Evolutionary conservation across 2,797 vertebrate species (phyloP).

Genomic region (Apogon talboti): DNA sequence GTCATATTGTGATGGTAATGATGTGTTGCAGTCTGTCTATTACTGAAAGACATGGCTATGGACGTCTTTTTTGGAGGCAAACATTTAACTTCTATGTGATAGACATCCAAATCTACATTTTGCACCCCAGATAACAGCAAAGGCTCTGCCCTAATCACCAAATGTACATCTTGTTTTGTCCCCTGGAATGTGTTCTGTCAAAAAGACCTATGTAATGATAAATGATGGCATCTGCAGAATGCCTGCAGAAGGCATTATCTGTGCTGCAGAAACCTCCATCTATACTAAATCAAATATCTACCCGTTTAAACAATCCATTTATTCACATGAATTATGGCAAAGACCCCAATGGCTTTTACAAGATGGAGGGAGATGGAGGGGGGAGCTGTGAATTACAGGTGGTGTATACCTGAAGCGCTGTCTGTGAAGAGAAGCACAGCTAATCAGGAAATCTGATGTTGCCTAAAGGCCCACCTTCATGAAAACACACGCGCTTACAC

Average conservation of each 20-base stretch:
- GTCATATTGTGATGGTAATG: neutral
- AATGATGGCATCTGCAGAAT: conserved; percentile 45
- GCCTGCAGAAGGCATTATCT: conserved; percentile 63
- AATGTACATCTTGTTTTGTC: conserved; percentile 61
- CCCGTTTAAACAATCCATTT: conserved; percentile 67
- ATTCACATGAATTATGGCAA: conserved; percentile 68
- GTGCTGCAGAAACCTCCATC: conserved; percentile 54
- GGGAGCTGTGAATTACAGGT: conserved; percentile 47
- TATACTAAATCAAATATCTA: conserved; percentile 69
- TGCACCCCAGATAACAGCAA: conserved; percentile 22
- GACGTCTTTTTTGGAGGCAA: conserved; percentile 1
- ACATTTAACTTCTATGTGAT: conserved; percentile 41
- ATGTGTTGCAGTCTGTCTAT: neutral
- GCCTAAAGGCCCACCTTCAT: conserved; percentile 53
- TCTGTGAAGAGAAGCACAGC: conserved; percentile 43
- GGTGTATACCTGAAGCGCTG: conserved; percentile 41
- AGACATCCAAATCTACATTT: conserved; percentile 22
- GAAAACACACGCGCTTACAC: conserved; percentile 19
- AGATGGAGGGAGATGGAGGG: neutral
- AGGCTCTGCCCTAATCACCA: conserved; percentile 36
- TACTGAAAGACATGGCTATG: neutral
- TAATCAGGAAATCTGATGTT: conserved; percentile 51
- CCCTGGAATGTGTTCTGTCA: conserved; percentile 48
- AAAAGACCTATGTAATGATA: conserved; percentile 54
- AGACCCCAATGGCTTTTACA: conserved; percentile 48